Conservation (phyloP, 2,888 invertebrate genomes). For the Neuroscelio doddi region DNA sequence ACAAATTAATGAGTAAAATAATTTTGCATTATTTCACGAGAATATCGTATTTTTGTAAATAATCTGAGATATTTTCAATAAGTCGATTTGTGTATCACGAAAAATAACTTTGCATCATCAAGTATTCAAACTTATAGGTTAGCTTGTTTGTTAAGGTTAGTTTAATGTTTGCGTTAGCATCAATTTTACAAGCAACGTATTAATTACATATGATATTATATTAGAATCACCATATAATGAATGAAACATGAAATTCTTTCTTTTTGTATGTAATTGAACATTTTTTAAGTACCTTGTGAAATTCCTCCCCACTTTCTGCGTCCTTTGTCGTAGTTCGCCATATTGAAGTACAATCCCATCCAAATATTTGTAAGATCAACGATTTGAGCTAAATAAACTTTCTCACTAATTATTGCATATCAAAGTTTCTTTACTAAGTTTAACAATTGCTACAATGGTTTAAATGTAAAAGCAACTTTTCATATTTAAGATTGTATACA, state of each 20-base stretch:
- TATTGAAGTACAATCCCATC: constrained; percentile 28
- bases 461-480: no score
- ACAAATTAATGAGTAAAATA: background rate
- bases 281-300: constrained; percentile 68
- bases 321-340: constrained; percentile 73
- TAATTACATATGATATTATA: background rate
- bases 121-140: constrained; percentile 61
- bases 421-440: no score
- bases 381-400: no score
- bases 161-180: constrained; percentile 17
- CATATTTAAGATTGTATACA: no score
- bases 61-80: background rate
- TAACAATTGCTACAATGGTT: no score
- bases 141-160: constrained; percentile 66
- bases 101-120: constrained; percentile 34
- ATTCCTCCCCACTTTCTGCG: constrained; percentile 72
- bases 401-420: no score
- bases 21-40: background rate
- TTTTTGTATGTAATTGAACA: constrained; percentile 8
- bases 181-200: background rate
- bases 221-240: background rate
- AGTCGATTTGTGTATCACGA: constrained; percentile 7
- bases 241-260: background rate
- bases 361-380: background rate
- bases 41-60: background rate